phyloP scores from a whole-genome alignment of 2,888 invertebrate genomes.

The Pyrocoelia pectoralis region DNA sequence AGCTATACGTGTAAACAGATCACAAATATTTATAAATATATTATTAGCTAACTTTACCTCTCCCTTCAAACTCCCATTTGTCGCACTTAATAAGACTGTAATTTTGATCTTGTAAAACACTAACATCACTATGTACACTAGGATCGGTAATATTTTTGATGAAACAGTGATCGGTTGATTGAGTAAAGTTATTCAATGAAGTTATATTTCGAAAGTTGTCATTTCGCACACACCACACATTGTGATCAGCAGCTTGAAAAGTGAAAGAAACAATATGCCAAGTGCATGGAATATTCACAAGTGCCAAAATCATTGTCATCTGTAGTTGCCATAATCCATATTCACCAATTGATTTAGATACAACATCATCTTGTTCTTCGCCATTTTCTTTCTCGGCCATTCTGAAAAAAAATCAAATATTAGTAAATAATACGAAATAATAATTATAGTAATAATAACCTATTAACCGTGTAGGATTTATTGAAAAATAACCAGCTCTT shows the following conservation, averaged over 20 bases:
- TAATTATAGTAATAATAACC: background rate
- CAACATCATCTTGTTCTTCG: conserved; percentile 67
- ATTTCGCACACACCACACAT: conserved; percentile 76
- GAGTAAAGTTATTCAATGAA: conserved; percentile 73
- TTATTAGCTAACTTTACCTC: conserved; percentile 47
- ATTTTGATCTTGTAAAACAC: conserved; percentile 30
- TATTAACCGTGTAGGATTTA: background rate
- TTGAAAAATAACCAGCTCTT: background rate
- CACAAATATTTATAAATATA: background rate
- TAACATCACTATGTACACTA: conserved; percentile 48
- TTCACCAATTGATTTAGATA: conserved; percentile 74
- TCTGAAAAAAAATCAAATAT: conserved; percentile 22
- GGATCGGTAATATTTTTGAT: conserved; percentile 62
- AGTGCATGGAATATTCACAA: conserved; percentile 82
- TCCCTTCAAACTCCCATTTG: conserved; percentile 55
- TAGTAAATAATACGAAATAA: background rate
- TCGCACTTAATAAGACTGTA: conserved; percentile 46
- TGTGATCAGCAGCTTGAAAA: conserved; percentile 73
- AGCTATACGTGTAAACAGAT: too few relatives aligned
- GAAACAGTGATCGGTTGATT: conserved; percentile 66
- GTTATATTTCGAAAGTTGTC: conserved; percentile 64
- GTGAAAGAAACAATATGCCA: conserved; percentile 82
- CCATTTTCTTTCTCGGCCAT: conserved; percentile 29
- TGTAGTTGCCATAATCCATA: conserved; percentile 81
- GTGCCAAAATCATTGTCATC: conserved; percentile 75